A percentile compares a stretch with the other conserved stretches of the same genome.
Evolutionary conservation across 2,888 invertebrate species (phyloP).

Genomic region (Caenorhabditis auriculariae): DNA sequence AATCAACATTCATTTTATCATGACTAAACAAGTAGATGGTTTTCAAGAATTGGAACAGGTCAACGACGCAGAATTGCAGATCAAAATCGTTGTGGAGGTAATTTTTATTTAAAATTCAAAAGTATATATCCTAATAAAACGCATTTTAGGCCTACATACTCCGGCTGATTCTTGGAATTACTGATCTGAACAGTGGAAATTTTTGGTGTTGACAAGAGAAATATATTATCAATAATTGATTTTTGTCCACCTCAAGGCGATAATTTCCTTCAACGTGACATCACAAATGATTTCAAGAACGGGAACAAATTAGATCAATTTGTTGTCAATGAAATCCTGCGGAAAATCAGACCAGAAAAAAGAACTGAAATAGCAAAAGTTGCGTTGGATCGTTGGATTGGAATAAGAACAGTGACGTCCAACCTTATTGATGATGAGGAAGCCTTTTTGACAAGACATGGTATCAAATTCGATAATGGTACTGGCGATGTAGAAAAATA

Average conservation of each 20-base stretch:
- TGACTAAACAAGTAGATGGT: slow-evolving; percentile 2
- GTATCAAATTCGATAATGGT: slow-evolving; percentile 2
- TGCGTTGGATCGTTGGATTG: slow-evolving; percentile 2
- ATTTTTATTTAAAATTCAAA: slow-evolving; percentile 9
- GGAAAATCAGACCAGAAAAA: slow-evolving; percentile 3
- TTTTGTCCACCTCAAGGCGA: slow-evolving; percentile 3
- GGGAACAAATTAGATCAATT: neutral
- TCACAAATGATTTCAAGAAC: neutral
- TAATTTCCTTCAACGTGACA: neutral
- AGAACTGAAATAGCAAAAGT: slow-evolving; percentile 3
- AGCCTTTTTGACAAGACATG: slow-evolving; percentile 1
- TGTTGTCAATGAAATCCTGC: neutral
- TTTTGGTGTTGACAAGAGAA: slow-evolving; percentile 5
- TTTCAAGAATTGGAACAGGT: slow-evolving; percentile 4
- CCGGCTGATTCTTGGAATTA: slow-evolving; percentile 2
- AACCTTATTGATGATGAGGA: slow-evolving; percentile 5
- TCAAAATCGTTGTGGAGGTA: slow-evolving; percentile 8
- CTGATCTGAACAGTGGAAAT: slow-evolving; percentile 2
- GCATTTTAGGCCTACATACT: slow-evolving; percentile 7
- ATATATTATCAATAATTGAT: slow-evolving; percentile 4
- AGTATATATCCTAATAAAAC: neutral
- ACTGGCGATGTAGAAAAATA: slow-evolving; percentile 5
- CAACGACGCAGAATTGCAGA: slow-evolving; percentile 4
- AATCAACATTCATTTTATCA: slow-evolving; percentile 3
- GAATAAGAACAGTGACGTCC: slow-evolving; percentile 3